Base-by-base conservation (phyloP, 2,113 vertebrate genomes). In the Athene cunicularia region DNA sequence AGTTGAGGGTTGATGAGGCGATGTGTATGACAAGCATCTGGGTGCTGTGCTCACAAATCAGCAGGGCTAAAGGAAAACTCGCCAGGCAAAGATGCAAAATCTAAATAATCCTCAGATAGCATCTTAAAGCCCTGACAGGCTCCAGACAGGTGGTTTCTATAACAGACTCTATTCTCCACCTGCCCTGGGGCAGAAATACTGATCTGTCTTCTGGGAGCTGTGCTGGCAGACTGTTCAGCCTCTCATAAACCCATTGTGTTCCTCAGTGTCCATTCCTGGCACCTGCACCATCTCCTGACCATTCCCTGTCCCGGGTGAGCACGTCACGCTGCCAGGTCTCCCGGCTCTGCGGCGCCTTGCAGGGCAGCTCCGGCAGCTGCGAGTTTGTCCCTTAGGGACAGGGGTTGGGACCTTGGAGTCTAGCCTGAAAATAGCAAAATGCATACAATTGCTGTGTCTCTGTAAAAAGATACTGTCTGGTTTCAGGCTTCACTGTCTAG, bases 1-100 rank as follows among this genome's bases (percentile, higher is more conserved):
- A 96, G 92, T 7, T 60, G 90, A 91, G 74, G 88, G 94, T 66
- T 97, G 96, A 94, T 66, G 71, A 22, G 28, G 70, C 17, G 19
- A 89, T 39, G 80, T 86, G 59, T 89, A 56, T 97, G 97, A 95
- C 97, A 97, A 85, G 90, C 28, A 3, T 59, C 91, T 93, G 39
- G 92, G 90, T 56, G 91, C 96, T 76, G 91, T 22, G 3, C 83
- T 97, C 8, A 19, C 96, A 93, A 86, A 95, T 62, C 86, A 64
- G 79, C 88, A 39, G 50, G 21, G 50, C 93, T 87, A 77, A 85
- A 94, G 93, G 74, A 96, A 91, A 96, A 49, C 93, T 96, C 20
- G 15, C 72, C 71, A 85, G 85, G 56, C 88, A 92, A 88, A 91
- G 88, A 80, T 88, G 80, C 87, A 95, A 91, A 55, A 90, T 93